Conservation (phyloP, 1,140 invertebrate genomes). For the Polypedilum vanderplanki region DNA sequence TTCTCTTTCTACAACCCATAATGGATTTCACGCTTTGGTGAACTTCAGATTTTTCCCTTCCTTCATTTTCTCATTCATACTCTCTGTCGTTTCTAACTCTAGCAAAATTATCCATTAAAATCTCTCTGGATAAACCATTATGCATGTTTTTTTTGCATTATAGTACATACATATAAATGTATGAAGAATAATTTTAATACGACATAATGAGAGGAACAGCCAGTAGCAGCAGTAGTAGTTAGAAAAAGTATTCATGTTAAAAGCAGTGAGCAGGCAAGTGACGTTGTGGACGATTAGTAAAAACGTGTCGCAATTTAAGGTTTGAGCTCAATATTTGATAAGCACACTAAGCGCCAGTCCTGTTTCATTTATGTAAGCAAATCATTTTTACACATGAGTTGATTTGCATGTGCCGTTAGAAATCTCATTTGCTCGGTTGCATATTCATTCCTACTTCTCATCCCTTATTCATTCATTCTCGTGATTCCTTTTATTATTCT, state of each 20-base stretch:
- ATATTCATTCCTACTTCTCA: neutral
- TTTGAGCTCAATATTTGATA: constrained; percentile 19
- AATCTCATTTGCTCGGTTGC: constrained; percentile 8
- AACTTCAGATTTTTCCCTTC: neutral
- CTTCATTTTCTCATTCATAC: neutral
- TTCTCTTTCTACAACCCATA: neutral
- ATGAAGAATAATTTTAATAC: constrained; percentile 5
- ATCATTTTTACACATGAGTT: constrained; percentile 19
- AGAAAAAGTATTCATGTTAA: too few relatives aligned
- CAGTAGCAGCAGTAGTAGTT: too few relatives aligned
- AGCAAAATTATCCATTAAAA: neutral
- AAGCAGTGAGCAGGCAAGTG: neutral
- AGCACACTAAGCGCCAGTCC: neutral
- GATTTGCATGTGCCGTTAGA: constrained; percentile 10
- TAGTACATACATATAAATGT: too few relatives aligned
- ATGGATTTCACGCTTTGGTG: constrained; percentile 3
- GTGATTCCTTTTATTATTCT: neutral
- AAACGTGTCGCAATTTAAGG: constrained; percentile 17
- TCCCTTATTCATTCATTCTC: neutral
- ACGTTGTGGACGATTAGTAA: constrained; percentile 17
- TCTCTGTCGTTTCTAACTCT: neutral
- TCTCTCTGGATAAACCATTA: constrained; percentile 5
- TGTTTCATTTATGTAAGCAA: constrained; percentile 18
- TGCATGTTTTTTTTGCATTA: neutral
- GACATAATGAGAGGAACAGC: neutral